Evolutionary conservation across 2,113 vertebrate genomes (phyloP), one percentile per base, ranked within the genome.

Genomic region (Sphyrna mokarran): DNA sequence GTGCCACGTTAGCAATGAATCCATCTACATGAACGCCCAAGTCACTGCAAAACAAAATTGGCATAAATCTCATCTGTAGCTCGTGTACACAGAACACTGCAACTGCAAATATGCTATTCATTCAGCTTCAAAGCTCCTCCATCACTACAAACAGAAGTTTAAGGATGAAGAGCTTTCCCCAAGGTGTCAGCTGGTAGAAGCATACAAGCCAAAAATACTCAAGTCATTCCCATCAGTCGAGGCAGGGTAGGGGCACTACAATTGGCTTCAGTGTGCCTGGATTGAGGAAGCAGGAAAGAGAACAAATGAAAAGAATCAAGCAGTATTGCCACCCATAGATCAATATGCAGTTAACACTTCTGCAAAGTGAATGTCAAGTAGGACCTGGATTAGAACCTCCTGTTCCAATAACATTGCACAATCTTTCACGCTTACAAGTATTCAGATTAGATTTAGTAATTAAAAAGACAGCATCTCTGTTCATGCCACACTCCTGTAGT

Each of bases 1-100:
- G 99, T 83, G 99, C 99, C 97, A 99, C 98, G 22, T 99, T 99
- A 66, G 99, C 98, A 94, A 99, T 99, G 97, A 99, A 99, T 96
- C 98, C 99, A 68, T 99, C 99, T 58, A 99, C 99, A 0, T 99
- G 99, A 95, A 99, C 99, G 6, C 99, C 99, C 72, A 99, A 97
- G 96, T 99, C 99, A 96, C 99, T 99, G 97, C 83, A 2, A 96
- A 66, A 58, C 66, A 43, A 68, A 66, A 43, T 43, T 48, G 43
- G 93, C 94, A 66, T 93, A 93, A 68, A 93, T 93, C 33, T 66
- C 33, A 66, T 18, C 93, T 94, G 37, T 16, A 94, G 66, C 68
- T 70, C 11, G 20, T 94, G 40, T n/a, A 69, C 93, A 61, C 18
- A 94, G 61, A 68, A 94, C 48, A 68, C 48, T 69, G 37, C 20